A percentile compares a stretch with the other conserved stretches of the same genome.
phyloP scores from a whole-genome alignment of 2,888 invertebrate genomes.

The Eucera pruinosa region DNA sequence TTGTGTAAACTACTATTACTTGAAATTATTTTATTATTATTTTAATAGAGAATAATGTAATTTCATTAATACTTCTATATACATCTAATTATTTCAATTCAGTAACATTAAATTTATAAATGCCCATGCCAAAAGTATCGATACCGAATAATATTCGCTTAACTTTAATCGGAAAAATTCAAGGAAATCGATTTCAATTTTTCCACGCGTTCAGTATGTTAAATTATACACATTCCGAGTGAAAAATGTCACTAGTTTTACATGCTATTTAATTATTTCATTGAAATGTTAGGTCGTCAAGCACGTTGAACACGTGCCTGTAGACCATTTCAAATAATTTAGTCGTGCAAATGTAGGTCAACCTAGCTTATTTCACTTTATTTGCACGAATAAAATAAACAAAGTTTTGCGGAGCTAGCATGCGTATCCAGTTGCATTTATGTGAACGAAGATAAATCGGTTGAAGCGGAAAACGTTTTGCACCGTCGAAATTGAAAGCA shows the following conservation, averaged over 20 bases:
- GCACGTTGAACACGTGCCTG: background rate
- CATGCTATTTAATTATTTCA: conserved; percentile 17
- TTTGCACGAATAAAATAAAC: conserved; percentile 15
- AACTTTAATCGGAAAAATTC: background rate
- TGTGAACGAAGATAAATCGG: conserved; percentile 1
- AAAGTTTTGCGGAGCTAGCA: background rate
- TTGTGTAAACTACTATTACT: too few relatives aligned
- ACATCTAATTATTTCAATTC: too few relatives aligned
- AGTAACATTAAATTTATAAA: background rate
- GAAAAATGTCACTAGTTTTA: background rate
- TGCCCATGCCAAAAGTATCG: background rate
- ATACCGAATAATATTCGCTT: background rate
- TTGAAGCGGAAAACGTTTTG: background rate
- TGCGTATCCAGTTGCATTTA: background rate
- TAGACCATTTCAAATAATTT: conserved; percentile 10
- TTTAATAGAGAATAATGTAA: too few relatives aligned
- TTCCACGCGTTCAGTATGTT: too few relatives aligned
- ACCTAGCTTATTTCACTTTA: conserved; percentile 4
- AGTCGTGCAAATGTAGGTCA: background rate
- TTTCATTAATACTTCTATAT: too few relatives aligned
- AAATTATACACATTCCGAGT: too few relatives aligned
- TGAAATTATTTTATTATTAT: too few relatives aligned
- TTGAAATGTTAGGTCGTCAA: conserved; percentile 4
- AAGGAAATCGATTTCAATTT: conserved; percentile 9
- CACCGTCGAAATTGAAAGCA: background rate